Evolutionary conservation across 1,140 invertebrate genomes (phyloP), one percentile per base, ranked within the genome.

Genomic region (Phocides pigmalion): DNA sequence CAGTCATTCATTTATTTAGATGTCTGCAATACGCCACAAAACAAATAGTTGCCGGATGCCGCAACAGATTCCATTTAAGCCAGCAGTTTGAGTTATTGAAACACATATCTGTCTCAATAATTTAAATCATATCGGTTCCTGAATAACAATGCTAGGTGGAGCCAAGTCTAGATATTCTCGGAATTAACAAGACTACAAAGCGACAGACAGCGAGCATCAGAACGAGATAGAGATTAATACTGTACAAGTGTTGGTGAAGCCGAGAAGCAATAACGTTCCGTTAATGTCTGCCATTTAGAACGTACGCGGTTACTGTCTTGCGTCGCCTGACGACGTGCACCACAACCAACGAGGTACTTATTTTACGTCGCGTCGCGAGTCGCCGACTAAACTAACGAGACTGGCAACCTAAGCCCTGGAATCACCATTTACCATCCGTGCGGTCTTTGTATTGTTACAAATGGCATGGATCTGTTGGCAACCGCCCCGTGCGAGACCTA

Each of bases 391-490:
- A 78, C 76, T 76, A 81, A 84, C 73, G 74, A 79, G 75, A 86
- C 73, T 76, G 69, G 68, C 79, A 79, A 79, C 67, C 71, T 82
- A 84, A 84, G 74, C 75, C 73, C 63, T 67, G 70, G 75, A 81
- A 82, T 85, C 79, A 82, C 70, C 79, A 83, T 85, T 87, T 83
- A 72, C 80, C 66, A 83, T 75, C 76, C 71, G 67, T 70, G 73
- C 72, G 74, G 67, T 80, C 69, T 72, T 65, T 82, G 81, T 89
- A 92, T 91, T 92, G 89, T 89, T 86, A 88, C 81, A 90, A 92
- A 90, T 89, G 78, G 82, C 66, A 76, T 72, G 84, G 82, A 88
- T 89, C 81, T 91, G 81, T 73, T 84, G 74, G 74, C 76, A 78
- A 76, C 70, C 75, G 68, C 74, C 74, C 79, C 75, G 79, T 79